Base-by-base conservation (phyloP, 2,888 invertebrate genomes). In the Parasteatoda lunata region DNA sequence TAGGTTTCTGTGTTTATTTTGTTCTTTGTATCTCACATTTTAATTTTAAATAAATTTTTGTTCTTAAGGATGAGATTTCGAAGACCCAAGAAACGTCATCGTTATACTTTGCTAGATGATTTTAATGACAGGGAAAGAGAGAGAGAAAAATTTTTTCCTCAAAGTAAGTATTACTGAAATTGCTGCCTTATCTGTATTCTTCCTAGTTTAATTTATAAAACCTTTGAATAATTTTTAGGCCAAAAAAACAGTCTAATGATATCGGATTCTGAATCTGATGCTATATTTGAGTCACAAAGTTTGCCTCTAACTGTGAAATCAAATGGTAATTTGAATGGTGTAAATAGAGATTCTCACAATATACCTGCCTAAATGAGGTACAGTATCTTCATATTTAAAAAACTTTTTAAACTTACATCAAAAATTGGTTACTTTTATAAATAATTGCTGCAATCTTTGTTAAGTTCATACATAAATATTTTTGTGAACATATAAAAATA, bases 101-200 rank as follows among this genome's bases (percentile, higher is more conserved):
- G 91, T 54, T 92, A 92, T 89, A 91, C 91, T 1, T 89, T 92
- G 70, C 89, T 92, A 66, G 90, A 91, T 70, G 91, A 92, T 77
- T 89, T 89, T 59, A 90, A 90, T 78, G 91, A 91, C 77, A 89
- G 90, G 65, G 89, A 89, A n/a, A 77, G 81, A 47, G 83, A 87
- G 64, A 82, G 77, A 51, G 82, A 79, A 69, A 82, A 82, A 48
- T 75, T 85, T 54, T 76, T 88, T 49, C 81, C 85, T n/a, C 52
- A 72, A 71, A 77, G 88, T 88, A 85, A 88, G 81, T 30, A 45
- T 49, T 51, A 59, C 8, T 59, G 9, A 59, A 59, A 59, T 13
- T 59, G 9, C 54, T 13, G n/a, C 4, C n/a, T n/a, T 13, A 11
- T 0, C n/a, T 11, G n/a, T 59, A 4, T 59, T 6, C n/a, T 59